phyloP scores from a whole-genome alignment of 2,888 invertebrate species.

The Pycnomerus fuliginosus region DNA sequence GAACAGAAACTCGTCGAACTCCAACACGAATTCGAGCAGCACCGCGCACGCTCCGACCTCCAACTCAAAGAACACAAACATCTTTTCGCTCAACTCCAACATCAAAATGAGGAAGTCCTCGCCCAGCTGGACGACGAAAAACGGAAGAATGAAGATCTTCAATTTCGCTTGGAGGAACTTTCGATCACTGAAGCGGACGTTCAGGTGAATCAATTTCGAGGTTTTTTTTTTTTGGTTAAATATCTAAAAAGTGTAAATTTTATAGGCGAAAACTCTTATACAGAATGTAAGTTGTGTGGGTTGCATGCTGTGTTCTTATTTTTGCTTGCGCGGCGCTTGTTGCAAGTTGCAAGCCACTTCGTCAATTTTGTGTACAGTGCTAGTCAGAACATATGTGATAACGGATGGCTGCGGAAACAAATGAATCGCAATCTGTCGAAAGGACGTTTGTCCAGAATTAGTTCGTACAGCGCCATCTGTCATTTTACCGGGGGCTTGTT shows the following conservation, averaged over 20 bases:
- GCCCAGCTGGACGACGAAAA: slow-evolving; percentile 74
- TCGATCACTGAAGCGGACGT: slow-evolving; percentile 85
- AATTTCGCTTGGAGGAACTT: slow-evolving; percentile 90
- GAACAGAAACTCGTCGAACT: slow-evolving; percentile 63
- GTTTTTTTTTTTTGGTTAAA: background rate
- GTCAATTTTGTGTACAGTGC: too few species aligned
- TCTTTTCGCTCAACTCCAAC: slow-evolving; percentile 56
- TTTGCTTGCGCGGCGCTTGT: too few species aligned
- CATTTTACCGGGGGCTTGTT: too few species aligned
- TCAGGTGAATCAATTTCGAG: slow-evolving; percentile 64
- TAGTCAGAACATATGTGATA: too few species aligned
- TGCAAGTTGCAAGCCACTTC: too few species aligned
- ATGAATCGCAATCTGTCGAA: too few species aligned
- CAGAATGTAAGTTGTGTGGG: slow-evolving; percentile 53
- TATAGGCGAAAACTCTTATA: slow-evolving; percentile 50
- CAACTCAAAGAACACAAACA: slow-evolving; percentile 60
- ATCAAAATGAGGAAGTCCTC: slow-evolving; percentile 59
- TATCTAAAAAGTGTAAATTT: slow-evolving; percentile 4
- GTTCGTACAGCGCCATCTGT: too few species aligned
- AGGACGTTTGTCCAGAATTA: too few species aligned
- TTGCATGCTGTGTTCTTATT: slow-evolving; percentile 5
- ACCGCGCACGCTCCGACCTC: slow-evolving; percentile 58
- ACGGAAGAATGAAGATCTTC: slow-evolving; percentile 83
- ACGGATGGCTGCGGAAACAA: too few species aligned
- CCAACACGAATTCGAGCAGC: slow-evolving; percentile 64